A percentile compares a stretch with the other conserved stretches of the same genome.
Evolutionary conservation across 1,140 invertebrate genomes (phyloP).

Genomic region (Bombus waltoni): DNA sequence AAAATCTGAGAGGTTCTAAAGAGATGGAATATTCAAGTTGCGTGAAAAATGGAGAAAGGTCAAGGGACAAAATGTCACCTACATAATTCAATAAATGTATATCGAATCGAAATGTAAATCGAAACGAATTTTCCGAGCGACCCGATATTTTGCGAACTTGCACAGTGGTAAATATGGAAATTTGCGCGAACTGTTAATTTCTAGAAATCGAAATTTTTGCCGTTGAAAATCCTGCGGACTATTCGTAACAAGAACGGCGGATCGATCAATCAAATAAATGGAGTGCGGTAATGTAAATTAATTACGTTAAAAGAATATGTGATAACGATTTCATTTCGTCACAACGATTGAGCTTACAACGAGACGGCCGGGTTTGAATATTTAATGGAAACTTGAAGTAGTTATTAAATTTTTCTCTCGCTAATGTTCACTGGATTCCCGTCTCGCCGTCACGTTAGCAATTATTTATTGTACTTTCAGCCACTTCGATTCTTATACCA

Average conservation of each 20-base stretch:
- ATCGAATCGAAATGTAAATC: too few species aligned
- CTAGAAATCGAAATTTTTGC: too few species aligned
- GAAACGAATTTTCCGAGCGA: too few species aligned
- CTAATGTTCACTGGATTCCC: neutral
- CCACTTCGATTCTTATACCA: neutral
- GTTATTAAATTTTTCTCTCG: neutral
- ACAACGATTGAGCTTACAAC: neutral
- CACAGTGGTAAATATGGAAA: neutral
- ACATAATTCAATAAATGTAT: too few species aligned
- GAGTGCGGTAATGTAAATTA: too few species aligned
- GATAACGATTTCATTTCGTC: neutral
- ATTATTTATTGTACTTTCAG: neutral
- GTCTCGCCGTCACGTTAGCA: neutral
- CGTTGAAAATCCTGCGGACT: too few species aligned
- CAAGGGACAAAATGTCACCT: too few species aligned
- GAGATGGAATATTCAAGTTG: too few species aligned
- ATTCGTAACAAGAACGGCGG: too few species aligned
- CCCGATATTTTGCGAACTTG: neutral
- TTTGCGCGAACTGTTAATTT: neutral
- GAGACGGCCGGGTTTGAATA: neutral
- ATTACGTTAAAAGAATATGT: neutral
- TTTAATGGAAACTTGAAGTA: neutral
- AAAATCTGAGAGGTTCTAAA: too few species aligned
- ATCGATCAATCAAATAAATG: too few species aligned
- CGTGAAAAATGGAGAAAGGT: too few species aligned